Conservation (phyloP, 2,888 invertebrate genomes). For the Brachylomia viminalis region DNA sequence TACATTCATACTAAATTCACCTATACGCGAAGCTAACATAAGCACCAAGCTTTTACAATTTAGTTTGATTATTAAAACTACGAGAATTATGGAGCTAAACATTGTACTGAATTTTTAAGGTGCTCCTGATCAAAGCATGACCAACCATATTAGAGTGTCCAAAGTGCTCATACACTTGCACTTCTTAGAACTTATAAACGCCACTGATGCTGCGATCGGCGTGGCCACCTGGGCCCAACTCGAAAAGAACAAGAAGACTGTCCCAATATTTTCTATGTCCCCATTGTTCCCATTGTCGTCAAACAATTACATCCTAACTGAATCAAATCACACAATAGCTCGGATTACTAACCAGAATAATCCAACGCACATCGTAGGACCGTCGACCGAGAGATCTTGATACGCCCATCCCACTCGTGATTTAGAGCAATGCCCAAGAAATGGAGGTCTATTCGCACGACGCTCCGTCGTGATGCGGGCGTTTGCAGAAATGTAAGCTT, state of each 20-base stretch:
- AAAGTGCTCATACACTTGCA: not conserved
- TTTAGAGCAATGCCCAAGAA: slow-evolving; percentile 86
- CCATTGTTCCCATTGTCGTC: not conserved
- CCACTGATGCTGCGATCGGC: not conserved
- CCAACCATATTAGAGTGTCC: not conserved
- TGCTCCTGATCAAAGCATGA: not conserved
- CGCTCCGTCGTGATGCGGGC: slow-evolving; percentile 70
- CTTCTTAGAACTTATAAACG: not conserved
- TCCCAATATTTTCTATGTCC: not conserved
- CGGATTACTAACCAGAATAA: slow-evolving; percentile 64
- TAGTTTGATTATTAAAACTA: not conserved
- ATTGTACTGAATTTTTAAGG: not conserved
- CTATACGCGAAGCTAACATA: not conserved
- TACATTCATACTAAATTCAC: not conserved
- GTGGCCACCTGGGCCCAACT: too few relatives aligned
- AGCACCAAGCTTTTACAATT: too few relatives aligned
- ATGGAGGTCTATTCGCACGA: slow-evolving; percentile 85
- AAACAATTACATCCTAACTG: not conserved
- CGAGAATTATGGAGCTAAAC: not conserved
- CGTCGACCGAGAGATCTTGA: slow-evolving; percentile 81
- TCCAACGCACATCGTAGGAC: slow-evolving; percentile 72
- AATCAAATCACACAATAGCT: slow-evolving; percentile 39
- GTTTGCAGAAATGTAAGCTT: slow-evolving; percentile 69
- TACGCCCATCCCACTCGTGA: slow-evolving; percentile 82
- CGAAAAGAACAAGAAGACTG: not conserved